Conservation (phyloP, 1,140 invertebrate species). For the Anoplophora glabripennis region DNA sequence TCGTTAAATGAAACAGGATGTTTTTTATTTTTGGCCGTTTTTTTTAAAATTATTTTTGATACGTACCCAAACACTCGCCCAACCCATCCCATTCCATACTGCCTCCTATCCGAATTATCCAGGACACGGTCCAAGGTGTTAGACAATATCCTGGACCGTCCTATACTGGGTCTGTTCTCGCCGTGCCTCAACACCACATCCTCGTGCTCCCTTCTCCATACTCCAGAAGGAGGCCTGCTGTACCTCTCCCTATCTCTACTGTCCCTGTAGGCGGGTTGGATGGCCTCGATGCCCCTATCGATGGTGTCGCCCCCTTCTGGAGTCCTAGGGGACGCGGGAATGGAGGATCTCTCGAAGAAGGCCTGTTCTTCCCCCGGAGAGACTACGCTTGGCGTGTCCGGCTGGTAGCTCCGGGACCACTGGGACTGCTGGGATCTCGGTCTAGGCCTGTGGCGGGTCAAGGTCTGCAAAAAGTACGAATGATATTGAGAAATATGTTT, state of each 20-base stretch:
- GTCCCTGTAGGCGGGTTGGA: slow-evolving; percentile 10
- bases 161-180: slow-evolving; percentile 49
- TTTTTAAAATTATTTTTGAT: too few relatives aligned
- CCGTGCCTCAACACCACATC: slow-evolving; percentile 35
- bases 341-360: slow-evolving; percentile 48
- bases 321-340: slow-evolving; percentile 28
- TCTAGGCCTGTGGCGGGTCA: slow-evolving; percentile 52
- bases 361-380: slow-evolving; percentile 43
- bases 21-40: too few relatives aligned
- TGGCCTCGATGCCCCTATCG: slow-evolving; percentile 10
- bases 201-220: slow-evolving; percentile 42
- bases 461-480: slow-evolving; percentile 47
- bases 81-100: slow-evolving; percentile 82
- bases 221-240: slow-evolving; percentile 21
- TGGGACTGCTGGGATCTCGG: slow-evolving; percentile 51
- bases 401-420: slow-evolving; percentile 58
- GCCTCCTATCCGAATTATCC: slow-evolving; percentile 77
- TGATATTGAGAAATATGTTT: too few relatives aligned
- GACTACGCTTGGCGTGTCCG: slow-evolving; percentile 42
- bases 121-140: slow-evolving; percentile 67
- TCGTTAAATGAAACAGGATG: too few relatives aligned
- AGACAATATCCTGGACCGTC: slow-evolving; percentile 63
- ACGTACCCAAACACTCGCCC: slow-evolving; percentile 73
- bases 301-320: slow-evolving; percentile 24
- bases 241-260: slow-evolving; percentile 16